A percentile compares a stretch with the other conserved stretches of the same genome.
Conservation (phyloP, 1,140 invertebrate species). For the Ceratosolen fusciceps region DNA sequence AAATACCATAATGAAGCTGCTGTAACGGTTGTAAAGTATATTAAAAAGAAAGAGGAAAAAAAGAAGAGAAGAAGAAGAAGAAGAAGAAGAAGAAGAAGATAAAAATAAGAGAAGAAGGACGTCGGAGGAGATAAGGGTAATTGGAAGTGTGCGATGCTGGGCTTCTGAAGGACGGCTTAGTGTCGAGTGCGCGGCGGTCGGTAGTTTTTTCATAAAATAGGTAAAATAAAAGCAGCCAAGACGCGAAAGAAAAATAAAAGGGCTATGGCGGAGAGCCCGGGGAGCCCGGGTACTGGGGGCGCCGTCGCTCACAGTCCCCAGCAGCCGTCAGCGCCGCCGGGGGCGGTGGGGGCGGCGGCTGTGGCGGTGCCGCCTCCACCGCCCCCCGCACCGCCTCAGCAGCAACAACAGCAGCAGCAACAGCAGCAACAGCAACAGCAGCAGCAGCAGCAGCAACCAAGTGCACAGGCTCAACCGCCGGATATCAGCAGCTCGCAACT, state of each 20-base stretch:
- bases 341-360: too few species aligned
- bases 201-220: too few species aligned
- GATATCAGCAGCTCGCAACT: slow-evolving; percentile 70
- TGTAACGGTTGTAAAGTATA: background rate
- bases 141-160: slow-evolving; percentile 1
- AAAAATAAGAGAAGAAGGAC: too few species aligned
- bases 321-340: slow-evolving; percentile 54
- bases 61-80: too few species aligned
- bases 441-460: slow-evolving; percentile 46
- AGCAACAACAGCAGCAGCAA: slow-evolving; percentile 59
- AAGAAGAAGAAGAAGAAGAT: too few species aligned
- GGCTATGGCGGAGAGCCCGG: slow-evolving; percentile 68
- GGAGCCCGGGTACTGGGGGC: slow-evolving; percentile 62
- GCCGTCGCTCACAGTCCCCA: slow-evolving; percentile 59
- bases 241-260: slow-evolving; percentile 18
- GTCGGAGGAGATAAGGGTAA: background rate
- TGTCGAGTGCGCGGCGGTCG: background rate
- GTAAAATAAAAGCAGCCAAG: background rate
- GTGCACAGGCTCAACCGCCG: slow-evolving; percentile 58
- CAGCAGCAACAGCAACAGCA: slow-evolving; percentile 52
- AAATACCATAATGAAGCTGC: background rate
- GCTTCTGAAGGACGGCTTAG: background rate
- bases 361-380: slow-evolving; percentile 45
- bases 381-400: slow-evolving; percentile 51
- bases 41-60: too few species aligned